A percentile compares a stretch with the other conserved stretches of the same genome.
phyloP scores from a whole-genome alignment of 2,797 vertebrate species.

The Prunella strophiata region DNA sequence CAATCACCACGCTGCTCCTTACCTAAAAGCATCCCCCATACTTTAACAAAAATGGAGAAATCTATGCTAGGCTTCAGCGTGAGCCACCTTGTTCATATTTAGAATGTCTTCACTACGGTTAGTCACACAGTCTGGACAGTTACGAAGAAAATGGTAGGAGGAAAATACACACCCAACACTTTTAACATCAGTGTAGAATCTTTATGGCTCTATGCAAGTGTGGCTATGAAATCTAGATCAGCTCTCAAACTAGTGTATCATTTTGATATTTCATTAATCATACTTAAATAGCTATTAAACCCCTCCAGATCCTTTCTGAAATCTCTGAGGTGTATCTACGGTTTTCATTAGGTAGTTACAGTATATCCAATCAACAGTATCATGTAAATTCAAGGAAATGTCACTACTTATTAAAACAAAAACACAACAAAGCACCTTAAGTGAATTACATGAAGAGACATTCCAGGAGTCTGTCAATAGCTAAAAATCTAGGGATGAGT shows the following conservation, averaged over 20 bases:
- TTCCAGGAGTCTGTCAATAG: not conserved
- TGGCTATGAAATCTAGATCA: not conserved
- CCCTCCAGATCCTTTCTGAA: not conserved
- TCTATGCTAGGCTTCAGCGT: not conserved
- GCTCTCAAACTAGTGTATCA: not conserved
- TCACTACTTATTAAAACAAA: not conserved
- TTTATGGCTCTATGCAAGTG: not conserved
- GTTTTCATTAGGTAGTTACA: slow-evolving; percentile 23
- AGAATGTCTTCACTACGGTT: not conserved
- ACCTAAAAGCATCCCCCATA: not conserved
- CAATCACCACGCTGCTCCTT: not conserved
- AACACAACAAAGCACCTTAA: not conserved
- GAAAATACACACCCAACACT: not conserved
- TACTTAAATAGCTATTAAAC: slow-evolving; percentile 5
- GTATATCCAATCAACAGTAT: not conserved
- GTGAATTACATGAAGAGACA: not conserved
- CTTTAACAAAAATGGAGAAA: not conserved
- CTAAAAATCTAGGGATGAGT: not conserved
- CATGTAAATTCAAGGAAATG: slow-evolving; percentile 57
- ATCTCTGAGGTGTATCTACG: not conserved
- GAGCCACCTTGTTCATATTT: not conserved
- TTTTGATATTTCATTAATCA: slow-evolving; percentile 41
- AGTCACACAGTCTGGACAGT: not conserved
- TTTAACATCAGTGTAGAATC: not conserved
- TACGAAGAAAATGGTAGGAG: not conserved